Base-by-base conservation (phyloP, 2,113 vertebrate species). In the Leptosomus discolor region DNA sequence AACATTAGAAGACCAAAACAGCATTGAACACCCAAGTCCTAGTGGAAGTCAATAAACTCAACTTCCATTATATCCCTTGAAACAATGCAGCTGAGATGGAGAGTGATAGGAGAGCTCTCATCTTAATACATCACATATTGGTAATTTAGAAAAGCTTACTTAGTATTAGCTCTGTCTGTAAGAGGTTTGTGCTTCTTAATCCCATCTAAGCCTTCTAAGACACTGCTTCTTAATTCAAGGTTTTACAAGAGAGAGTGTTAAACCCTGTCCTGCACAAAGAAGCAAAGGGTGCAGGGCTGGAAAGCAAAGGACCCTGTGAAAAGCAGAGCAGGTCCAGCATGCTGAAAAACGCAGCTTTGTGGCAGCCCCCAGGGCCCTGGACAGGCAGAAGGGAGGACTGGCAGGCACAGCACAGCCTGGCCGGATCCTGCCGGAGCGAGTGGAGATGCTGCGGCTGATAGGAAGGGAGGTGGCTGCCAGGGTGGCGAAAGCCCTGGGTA, bases 171-270 rank as follows among this genome's bases (percentile, higher is more conserved):
- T 82, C 70, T 83, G 65, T 48, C n/a, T 76, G 34, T 91, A 92
- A 95, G 92, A 96, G 89, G 84, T 91, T 95, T 92, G 91, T 79
- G 83, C 89, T 63, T 34, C 73, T 75, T 95, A 92, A 94, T 97
- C 77, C 74, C 32, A 23, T 34, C 74, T 96, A 95, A 96, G 51
- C 64, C 69, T 91, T 77, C 87, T 97, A 94, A 97, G 50, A 90
- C 67, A 89, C 37, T 56, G 46, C 61, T 92, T 95, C 93, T 95
- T 85, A 94, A 94, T 73, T 84, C 85, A 71, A 65, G 60, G 53
- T 92, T 95, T 92, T 88, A 87, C 83, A 87, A 64, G 57, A 51
- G 45, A 93, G 65, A 53, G 57, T 41, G 90, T 81, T 93, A 94
- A 87, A 32, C 57, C 45, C 76, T 14, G 8, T 23, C 64, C 76